Evolutionary conservation across 2,888 invertebrate genomes (phyloP).

Genomic region (Tetragonula carbonaria): DNA sequence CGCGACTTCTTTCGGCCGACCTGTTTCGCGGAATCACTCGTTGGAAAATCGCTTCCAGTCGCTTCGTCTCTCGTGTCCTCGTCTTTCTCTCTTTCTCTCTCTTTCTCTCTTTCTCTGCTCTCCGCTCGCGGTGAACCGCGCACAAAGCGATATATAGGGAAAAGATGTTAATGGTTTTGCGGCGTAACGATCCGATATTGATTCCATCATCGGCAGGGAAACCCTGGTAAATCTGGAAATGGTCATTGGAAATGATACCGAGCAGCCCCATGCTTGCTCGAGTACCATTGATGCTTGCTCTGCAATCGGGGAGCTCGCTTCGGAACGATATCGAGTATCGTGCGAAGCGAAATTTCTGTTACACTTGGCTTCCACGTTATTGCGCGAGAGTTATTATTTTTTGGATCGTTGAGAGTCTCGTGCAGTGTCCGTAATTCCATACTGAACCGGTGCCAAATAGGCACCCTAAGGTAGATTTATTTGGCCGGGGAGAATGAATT

Average conservation of each 20-base stretch:
- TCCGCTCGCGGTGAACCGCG: neutral
- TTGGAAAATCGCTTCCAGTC: neutral
- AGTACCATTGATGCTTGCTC: constrained; percentile 4
- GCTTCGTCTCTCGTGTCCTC: neutral
- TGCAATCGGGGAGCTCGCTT: constrained; percentile 11
- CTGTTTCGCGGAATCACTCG: neutral
- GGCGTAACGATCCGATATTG: constrained; percentile 18
- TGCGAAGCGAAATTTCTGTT: neutral
- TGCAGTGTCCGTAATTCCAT: neutral
- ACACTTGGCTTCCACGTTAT: neutral
- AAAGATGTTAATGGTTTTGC: constrained; percentile 27
- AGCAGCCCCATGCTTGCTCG: no score
- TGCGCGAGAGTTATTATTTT: neutral
- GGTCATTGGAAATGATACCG: neutral
- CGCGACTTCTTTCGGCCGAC: neutral
- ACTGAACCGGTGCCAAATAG: neutral
- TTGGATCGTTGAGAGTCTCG: neutral
- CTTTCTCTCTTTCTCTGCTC: neutral
- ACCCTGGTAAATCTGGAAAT: neutral
- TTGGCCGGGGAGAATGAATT: no score
- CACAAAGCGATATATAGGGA: neutral
- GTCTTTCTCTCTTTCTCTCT: neutral
- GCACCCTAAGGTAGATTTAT: neutral
- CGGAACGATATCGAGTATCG: neutral
- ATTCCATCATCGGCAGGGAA: constrained; percentile 8